Evolutionary conservation across 2,113 vertebrate species (phyloP), one percentile per base, ranked within the genome.

Genomic region (Leucosticte australis): DNA sequence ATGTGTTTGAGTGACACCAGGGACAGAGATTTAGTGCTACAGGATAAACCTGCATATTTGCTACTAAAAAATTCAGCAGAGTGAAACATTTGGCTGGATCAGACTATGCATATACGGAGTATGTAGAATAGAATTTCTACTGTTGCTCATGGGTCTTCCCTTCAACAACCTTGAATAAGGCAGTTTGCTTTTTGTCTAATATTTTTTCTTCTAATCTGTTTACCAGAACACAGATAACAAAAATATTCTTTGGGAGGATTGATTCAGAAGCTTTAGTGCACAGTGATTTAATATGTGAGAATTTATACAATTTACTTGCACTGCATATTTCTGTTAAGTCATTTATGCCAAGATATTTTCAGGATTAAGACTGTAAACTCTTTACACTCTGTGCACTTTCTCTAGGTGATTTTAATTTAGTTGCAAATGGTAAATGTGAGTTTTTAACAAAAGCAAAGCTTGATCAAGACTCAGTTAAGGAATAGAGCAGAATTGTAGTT

Each of bases 381-480:
- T 62, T 76, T 50, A 50, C 21, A 16, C 30, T 55, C 26, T 63
- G 2, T 83, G 31, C 6, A 30, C 37, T 71, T 89, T 67, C 15
- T 59, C 22, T 59, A 41, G 13, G 20, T 63, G 33, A 75, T 89
- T 90, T 91, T 73, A 53, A 49, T 65, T 70, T 78, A 84, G 47
- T 78, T 23, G 28, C 13, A 88, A 92, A 44, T 75, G 10, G 26
- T 63, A 30, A 50, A 50, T 69, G 23, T 42, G 71, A 71, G 24
- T 93, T 89, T 93, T 89, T 28, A 55, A 21, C 19, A 74, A 55
- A 92, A 90, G 26, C 30, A 77, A 39, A 59, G 8, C n/a, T 88
- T 9, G 6, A 13, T 57, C 70, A 75, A 50, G 46, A 27, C 23
- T 83, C 30, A 59, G 22, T 27, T 89, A 60, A 56, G 56, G 14